phyloP scores from a whole-genome alignment of 2,797 vertebrate species.

The Acanthurus leucopareius region DNA sequence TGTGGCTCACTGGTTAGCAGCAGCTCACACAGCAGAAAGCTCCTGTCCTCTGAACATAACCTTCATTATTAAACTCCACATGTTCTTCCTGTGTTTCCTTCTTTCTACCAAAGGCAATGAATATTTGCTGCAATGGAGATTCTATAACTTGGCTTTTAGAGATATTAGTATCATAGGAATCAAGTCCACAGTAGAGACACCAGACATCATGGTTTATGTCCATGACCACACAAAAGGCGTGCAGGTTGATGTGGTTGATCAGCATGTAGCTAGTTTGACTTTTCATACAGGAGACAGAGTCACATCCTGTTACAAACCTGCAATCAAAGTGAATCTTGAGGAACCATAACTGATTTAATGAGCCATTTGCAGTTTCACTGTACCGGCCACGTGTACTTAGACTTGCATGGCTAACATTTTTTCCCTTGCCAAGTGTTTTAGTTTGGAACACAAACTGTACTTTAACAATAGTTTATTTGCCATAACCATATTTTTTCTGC shows the following conservation, averaged over 20 bases:
- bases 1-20: constrained; percentile 9
- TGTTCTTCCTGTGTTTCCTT: neutral
- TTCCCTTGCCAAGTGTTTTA: neutral
- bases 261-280: too few species aligned
- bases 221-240: neutral
- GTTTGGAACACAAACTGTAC: neutral
- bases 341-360: too few species aligned
- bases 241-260: neutral
- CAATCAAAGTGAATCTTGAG: neutral
- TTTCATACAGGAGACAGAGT: too few species aligned
- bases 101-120: neutral
- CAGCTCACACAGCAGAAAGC: constrained; percentile 11
- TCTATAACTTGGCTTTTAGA: neutral
- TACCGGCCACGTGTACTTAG: too few species aligned
- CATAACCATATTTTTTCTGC: neutral
- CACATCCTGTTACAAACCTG: too few species aligned
- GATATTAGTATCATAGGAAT: neutral
- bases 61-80: neutral
- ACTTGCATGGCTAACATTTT: too few species aligned
- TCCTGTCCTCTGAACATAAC: neutral
- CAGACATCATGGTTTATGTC: neutral
- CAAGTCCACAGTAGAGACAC: too few species aligned
- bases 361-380: too few species aligned
- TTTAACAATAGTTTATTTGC: constrained; percentile 5
- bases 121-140: neutral